Percentiles rank a stretch among this genome's conserved stretches.
phyloP scores from a whole-genome alignment of 1,140 invertebrate genomes.

The Drosophila ironensis region DNA sequence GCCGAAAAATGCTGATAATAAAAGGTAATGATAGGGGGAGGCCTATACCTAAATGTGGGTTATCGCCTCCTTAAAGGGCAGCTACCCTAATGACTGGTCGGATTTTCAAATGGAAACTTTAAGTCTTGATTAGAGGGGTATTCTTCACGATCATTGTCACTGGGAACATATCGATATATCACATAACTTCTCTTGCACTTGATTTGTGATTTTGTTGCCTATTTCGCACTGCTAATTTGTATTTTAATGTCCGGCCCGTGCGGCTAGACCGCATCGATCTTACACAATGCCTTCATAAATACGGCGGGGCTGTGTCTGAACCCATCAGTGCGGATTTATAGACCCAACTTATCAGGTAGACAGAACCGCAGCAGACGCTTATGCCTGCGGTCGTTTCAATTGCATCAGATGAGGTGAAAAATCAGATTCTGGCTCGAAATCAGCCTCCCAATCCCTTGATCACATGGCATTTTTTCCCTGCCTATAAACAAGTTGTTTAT shows the following conservation, averaged over 20 bases:
- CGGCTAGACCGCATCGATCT: constrained; percentile 9
- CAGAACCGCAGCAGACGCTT: constrained; percentile 43
- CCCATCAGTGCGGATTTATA: constrained; percentile 11
- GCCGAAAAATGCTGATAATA: constrained; percentile 45
- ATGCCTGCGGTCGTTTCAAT: constrained; percentile 48
- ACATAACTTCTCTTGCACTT: too few relatives aligned
- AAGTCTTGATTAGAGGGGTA: constrained; percentile 1
- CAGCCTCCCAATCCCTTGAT: constrained; percentile 14
- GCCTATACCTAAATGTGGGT: constrained; percentile 32
- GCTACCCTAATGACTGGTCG: background rate
- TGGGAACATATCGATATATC: too few relatives aligned
- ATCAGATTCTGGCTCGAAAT: too few relatives aligned
- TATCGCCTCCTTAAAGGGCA: constrained; percentile 16
- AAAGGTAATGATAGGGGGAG: constrained; percentile 57
- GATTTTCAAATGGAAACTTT: constrained; percentile 24
- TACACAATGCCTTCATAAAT: constrained; percentile 49
- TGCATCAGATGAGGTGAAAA: constrained; percentile 56
- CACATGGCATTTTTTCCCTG: constrained; percentile 11
- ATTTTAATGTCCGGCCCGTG: background rate
- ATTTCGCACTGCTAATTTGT: background rate
- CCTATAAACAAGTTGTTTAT: constrained; percentile 51
- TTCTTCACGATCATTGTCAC: background rate
- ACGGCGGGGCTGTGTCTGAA: constrained; percentile 33
- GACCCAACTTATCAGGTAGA: constrained; percentile 46
- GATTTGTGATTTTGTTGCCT: background rate